Conservation (phyloP, 2,797 vertebrate species). For the Sebastes dallii region DNA sequence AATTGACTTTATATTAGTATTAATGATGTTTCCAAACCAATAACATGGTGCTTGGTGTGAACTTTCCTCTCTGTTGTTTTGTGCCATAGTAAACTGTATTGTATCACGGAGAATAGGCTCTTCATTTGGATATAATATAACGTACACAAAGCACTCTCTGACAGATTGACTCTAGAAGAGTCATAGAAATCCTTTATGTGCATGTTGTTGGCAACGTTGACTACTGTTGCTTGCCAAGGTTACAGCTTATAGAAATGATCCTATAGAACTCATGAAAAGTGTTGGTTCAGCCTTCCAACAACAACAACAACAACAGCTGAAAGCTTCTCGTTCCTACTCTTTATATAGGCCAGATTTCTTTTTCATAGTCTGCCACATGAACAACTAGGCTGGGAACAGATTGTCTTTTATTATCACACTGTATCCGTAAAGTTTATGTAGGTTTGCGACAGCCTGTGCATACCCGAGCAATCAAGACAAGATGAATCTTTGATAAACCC, state of each 20-base stretch:
- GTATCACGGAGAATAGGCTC: neutral
- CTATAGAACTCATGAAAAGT: neutral
- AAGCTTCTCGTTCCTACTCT: conserved; percentile 5
- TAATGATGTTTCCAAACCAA: neutral
- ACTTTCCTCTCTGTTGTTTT: neutral
- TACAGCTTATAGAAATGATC: conserved; percentile 7
- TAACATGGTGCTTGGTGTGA: neutral
- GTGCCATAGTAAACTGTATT: neutral
- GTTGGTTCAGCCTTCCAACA: neutral
- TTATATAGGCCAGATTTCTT: neutral
- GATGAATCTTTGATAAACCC: conserved; percentile 12
- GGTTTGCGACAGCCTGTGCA: conserved; percentile 7
- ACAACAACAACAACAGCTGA: neutral
- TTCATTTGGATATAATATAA: neutral
- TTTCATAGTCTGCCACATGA: neutral
- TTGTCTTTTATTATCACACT: conserved; percentile 7
- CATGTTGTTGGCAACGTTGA: neutral
- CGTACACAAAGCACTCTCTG: neutral
- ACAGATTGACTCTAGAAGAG: neutral
- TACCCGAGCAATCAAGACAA: conserved; percentile 4
- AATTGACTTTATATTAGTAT: neutral
- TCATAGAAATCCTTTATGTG: neutral
- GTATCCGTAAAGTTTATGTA: conserved; percentile 12
- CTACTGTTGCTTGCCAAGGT: conserved; percentile 3
- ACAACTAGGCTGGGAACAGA: neutral